Percentiles rank a stretch among this genome's conserved stretches.
These are phyloP conservation scores for Lutraria lutraria DNA, from an alignment of 2,888 invertebrate species.

Conservation along the genomic window DNA sequence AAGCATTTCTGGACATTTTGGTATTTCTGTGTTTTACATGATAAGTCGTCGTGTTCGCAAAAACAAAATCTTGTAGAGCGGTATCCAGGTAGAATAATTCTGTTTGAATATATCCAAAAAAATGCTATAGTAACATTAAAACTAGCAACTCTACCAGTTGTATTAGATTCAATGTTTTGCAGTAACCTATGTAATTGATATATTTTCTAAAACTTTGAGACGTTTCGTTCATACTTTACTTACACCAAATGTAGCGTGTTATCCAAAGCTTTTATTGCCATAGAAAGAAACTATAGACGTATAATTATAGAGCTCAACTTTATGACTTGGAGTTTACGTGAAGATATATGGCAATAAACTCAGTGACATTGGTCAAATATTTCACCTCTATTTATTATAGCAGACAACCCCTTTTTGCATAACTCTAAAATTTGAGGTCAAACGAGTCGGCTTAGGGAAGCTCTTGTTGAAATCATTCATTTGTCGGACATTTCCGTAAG, in stretches of 20 bases:
- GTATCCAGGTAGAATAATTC: not conserved
- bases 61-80: too few relatives aligned
- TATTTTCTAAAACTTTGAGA: not conserved
- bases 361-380: slow-evolving; percentile 50
- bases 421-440: slow-evolving; percentile 36
- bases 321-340: slow-evolving; percentile 44
- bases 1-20: too few relatives aligned
- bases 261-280: slow-evolving; percentile 8
- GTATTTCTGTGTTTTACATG: too few relatives aligned
- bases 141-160: not conserved
- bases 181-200: not conserved
- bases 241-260: slow-evolving; percentile 14
- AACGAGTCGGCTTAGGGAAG: not conserved
- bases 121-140: not conserved
- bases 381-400: slow-evolving; percentile 19
- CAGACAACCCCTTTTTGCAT: slow-evolving; percentile 35
- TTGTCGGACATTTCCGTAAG: not conserved
- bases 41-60: too few relatives aligned
- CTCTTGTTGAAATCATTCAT: not conserved
- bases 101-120: not conserved
- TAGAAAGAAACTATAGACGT: slow-evolving; percentile 20
- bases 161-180: slow-evolving; percentile 5
- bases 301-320: slow-evolving; percentile 54
- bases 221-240: not conserved
- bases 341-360: slow-evolving; percentile 55